A percentile compares a stretch with the other conserved stretches of the same genome.
phyloP scores from a whole-genome alignment of 2,888 invertebrate genomes.

The Drosophila siamana region DNA sequence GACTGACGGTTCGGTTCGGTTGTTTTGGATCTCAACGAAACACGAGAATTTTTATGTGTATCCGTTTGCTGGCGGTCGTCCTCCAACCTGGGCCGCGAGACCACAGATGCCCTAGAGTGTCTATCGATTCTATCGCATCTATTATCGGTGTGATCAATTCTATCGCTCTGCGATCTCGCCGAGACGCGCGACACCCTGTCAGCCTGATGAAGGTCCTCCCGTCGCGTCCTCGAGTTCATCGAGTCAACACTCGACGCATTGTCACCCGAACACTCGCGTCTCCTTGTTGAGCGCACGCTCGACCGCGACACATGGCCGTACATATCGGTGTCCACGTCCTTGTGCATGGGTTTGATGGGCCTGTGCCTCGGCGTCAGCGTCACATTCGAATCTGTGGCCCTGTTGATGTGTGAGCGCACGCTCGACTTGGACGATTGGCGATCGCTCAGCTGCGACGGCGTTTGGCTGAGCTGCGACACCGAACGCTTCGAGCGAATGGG shows the following conservation, averaged over 20 bases:
- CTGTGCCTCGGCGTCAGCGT: constrained; percentile 7
- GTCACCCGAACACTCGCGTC: background rate
- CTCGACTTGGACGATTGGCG: constrained; percentile 2
- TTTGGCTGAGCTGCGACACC: constrained; percentile 26
- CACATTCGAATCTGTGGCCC: constrained; percentile 1
- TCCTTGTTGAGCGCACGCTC: background rate
- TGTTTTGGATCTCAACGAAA: constrained; percentile 22
- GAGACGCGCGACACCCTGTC: constrained; percentile 16
- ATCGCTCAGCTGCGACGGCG: background rate
- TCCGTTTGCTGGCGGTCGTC: too few relatives aligned
- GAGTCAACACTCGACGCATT: constrained; percentile 3
- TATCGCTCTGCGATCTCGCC: background rate
- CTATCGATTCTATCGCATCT: too few relatives aligned
- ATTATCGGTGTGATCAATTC: too few relatives aligned
- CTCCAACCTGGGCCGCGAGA: background rate
- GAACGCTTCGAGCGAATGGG: constrained; percentile 23
- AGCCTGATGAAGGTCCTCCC: background rate
- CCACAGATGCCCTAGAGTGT: background rate
- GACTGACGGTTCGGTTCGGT: background rate
- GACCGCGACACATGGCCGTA: constrained; percentile 9
- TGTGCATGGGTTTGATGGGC: background rate
- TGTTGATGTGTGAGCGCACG: background rate
- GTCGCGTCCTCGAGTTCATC: background rate
- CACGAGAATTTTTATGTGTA: constrained; percentile 1
- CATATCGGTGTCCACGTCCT: constrained; percentile 1